A percentile compares a stretch with the other conserved stretches of the same genome.
Evolutionary conservation across 1,140 invertebrate genomes (phyloP).

Genomic region (Latrodectus geometricus): DNA sequence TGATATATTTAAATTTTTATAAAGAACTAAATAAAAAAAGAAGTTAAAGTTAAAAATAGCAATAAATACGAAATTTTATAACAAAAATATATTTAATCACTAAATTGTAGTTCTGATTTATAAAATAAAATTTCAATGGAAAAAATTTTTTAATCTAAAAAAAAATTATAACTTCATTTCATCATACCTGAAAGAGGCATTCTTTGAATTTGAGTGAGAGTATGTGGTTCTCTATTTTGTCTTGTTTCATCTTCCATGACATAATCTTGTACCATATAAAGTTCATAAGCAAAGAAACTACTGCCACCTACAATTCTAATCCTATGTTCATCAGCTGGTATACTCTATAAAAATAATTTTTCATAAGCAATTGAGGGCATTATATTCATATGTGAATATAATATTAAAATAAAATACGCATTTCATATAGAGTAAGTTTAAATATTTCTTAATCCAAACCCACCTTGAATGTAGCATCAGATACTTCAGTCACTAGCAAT

Average conservation of each 20-base stretch:
- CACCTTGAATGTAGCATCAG: constrained; percentile 77
- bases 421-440: background rate
- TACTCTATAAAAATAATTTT: constrained; percentile 66
- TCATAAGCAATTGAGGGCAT: constrained; percentile 3
- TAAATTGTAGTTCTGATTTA: too few species aligned
- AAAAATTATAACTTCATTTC: too few species aligned
- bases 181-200: constrained; percentile 52
- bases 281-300: constrained; percentile 73
- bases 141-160: too few species aligned
- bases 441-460: background rate
- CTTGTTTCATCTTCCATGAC: constrained; percentile 48
- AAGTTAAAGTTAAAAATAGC: too few species aligned
- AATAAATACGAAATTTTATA: too few species aligned
- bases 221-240: constrained; percentile 66
- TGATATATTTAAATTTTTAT: too few species aligned
- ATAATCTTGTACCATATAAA: constrained; percentile 67
- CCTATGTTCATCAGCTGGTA: constrained; percentile 72
- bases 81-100: too few species aligned
- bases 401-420: background rate
- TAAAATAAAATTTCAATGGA: too few species aligned
- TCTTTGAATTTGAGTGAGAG: constrained; percentile 70
- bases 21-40: too few species aligned
- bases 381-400: too few species aligned
- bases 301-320: constrained; percentile 70
- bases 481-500: constrained; percentile 79